Evolutionary conservation across 2,113 vertebrate genomes (phyloP).

Genomic region (Anhinga rufa): DNA sequence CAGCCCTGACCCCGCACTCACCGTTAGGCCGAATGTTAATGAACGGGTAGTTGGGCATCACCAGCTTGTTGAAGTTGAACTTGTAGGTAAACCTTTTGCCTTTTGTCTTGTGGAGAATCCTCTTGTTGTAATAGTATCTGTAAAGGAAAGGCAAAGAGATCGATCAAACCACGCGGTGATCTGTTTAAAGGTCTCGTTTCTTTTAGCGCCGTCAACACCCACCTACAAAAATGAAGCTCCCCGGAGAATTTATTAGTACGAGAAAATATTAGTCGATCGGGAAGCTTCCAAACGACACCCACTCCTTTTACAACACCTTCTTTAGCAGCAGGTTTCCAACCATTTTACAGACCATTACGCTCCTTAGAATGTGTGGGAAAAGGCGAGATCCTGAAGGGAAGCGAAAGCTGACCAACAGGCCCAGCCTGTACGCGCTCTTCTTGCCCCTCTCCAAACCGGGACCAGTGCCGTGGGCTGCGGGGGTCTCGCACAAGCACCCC

Average conservation of each 20-base stretch:
- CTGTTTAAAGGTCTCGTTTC: background rate
- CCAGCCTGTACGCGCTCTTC: background rate
- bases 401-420: background rate
- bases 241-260: too few species aligned
- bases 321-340: background rate
- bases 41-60: slow-evolving; percentile 80
- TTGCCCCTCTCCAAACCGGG: background rate
- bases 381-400: background rate
- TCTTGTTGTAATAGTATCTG: slow-evolving; percentile 81
- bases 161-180: background rate
- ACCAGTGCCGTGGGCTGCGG: background rate
- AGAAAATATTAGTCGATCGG: background rate
- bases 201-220: background rate
- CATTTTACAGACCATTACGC: background rate
- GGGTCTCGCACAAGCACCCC: background rate
- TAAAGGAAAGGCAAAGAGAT: background rate
- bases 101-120: slow-evolving; percentile 83
- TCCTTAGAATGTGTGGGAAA: background rate
- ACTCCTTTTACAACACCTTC: background rate
- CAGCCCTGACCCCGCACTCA: background rate
- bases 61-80: slow-evolving; percentile 81
- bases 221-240: too few species aligned
- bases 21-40: slow-evolving; percentile 77
- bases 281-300: background rate
- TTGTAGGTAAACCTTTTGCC: slow-evolving; percentile 82